Conservation (phyloP, 2,888 invertebrate genomes). For the Copidosoma aretas region DNA sequence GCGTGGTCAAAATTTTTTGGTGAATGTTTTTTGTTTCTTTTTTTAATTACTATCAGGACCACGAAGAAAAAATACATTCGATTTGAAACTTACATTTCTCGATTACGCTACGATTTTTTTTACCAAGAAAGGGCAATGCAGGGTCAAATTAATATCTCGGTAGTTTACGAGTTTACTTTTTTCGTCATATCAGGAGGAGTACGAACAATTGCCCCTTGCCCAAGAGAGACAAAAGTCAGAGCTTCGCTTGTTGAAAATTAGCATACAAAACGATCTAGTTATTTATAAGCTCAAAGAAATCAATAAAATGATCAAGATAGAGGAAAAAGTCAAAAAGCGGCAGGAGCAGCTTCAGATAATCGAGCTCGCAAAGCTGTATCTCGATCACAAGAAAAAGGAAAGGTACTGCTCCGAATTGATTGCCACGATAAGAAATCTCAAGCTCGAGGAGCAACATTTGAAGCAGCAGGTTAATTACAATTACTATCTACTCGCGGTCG, state of each 20-base stretch:
- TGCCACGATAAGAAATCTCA: conserved; percentile 11
- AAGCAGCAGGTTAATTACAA: conserved; percentile 14
- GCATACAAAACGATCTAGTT: conserved; percentile 17
- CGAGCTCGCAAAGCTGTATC: conserved; percentile 27
- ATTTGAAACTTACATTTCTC: too few relatives aligned
- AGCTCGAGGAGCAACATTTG: conserved; percentile 14
- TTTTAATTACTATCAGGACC: too few relatives aligned
- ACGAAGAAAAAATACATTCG: too few relatives aligned
- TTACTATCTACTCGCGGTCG: background rate
- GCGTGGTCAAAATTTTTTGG: too few relatives aligned
- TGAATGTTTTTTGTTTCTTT: too few relatives aligned
- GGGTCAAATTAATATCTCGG: too few relatives aligned
- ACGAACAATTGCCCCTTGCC: conserved; percentile 29
- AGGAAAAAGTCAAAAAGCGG: conserved; percentile 17
- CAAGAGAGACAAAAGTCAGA: conserved; percentile 16
- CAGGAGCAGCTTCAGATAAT: conserved; percentile 29
- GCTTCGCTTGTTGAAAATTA: conserved; percentile 9
- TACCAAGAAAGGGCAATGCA: too few relatives aligned
- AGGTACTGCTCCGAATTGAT: conserved; percentile 9
- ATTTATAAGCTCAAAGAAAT: conserved; percentile 25
- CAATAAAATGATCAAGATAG: conserved; percentile 5
- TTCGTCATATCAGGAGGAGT: conserved; percentile 22
- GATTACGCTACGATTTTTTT: too few relatives aligned
- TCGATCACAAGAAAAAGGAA: conserved; percentile 28
- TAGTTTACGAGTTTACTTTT: background rate